A percentile compares a stretch with the other conserved stretches of the same genome.
Evolutionary conservation across 1,140 invertebrate genomes (phyloP).

Genomic region (Eumaeus atala): DNA sequence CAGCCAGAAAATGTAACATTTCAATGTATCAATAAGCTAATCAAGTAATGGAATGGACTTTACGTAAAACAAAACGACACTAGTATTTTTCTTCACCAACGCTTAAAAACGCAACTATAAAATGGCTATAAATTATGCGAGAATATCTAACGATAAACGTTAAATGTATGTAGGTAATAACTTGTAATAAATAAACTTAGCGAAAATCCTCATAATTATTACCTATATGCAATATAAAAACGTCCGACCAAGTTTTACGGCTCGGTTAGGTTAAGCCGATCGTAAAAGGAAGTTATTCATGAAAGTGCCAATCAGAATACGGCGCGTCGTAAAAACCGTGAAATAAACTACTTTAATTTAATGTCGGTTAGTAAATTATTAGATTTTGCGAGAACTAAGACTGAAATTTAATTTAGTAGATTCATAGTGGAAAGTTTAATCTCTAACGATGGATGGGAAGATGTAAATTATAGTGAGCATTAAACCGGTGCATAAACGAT

Average conservation of each 20-base stretch:
- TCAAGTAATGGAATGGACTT: too few species aligned
- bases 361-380: slow-evolving; percentile 29
- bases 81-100: too few species aligned
- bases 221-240: slow-evolving; percentile 26
- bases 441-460: slow-evolving; percentile 37
- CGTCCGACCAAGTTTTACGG: slow-evolving; percentile 27
- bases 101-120: too few species aligned
- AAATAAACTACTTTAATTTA: slow-evolving; percentile 42
- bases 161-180: too few species aligned
- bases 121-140: too few species aligned
- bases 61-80: too few species aligned
- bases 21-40: too few species aligned
- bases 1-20: too few species aligned
- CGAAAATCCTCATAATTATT: slow-evolving; percentile 21
- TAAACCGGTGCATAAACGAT: slow-evolving; percentile 49
- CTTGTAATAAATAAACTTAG: slow-evolving; percentile 9
- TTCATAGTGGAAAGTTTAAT: slow-evolving; percentile 50
- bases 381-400: slow-evolving; percentile 29
- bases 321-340: slow-evolving; percentile 36
- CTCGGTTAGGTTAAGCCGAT: slow-evolving; percentile 31
- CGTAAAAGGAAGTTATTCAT: slow-evolving; percentile 35
- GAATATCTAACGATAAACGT: too few species aligned
- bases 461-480: slow-evolving; percentile 48
- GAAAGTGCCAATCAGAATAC: slow-evolving; percentile 42
- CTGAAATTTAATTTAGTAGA: slow-evolving; percentile 45